A percentile compares a stretch with the other conserved stretches of the same genome.
phyloP scores from a whole-genome alignment of 2,797 vertebrate genomes.

The Hirundo rustica region DNA sequence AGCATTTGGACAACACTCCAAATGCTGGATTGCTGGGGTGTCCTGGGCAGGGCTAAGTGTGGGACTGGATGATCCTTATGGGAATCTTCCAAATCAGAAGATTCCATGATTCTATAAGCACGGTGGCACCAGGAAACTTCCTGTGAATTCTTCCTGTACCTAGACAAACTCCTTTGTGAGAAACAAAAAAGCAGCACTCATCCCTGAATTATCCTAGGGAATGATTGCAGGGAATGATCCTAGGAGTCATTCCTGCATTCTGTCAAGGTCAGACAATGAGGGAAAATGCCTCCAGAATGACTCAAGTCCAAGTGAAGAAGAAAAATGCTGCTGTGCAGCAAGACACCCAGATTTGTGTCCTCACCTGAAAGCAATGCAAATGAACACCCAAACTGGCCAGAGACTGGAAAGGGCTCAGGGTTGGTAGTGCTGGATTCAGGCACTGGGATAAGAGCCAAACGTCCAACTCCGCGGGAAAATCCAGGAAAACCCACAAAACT shows the following conservation, averaged over 20 bases:
- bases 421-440: neutral
- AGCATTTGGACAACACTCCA: accelerated
- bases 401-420: neutral
- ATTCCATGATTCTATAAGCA: accelerated
- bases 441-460: neutral
- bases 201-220: neutral
- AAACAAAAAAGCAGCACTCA: neutral
- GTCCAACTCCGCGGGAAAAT: neutral
- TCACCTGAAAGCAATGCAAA: neutral
- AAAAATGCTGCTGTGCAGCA: neutral
- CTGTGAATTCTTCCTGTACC: neutral
- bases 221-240: neutral
- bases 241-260: neutral
- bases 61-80: neutral
- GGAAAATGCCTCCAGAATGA: neutral
- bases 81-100: neutral
- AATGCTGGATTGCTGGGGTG: neutral
- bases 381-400: accelerated
- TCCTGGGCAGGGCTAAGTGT: neutral
- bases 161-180: neutral
- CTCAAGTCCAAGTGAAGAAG: neutral
- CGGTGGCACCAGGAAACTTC: neutral
- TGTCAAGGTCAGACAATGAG: neutral
- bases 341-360: neutral
- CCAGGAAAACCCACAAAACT: neutral